A percentile compares a stretch with the other conserved stretches of the same genome.
Conservation (phyloP, 2,888 invertebrate species). For the Aspidapion aeneum region DNA sequence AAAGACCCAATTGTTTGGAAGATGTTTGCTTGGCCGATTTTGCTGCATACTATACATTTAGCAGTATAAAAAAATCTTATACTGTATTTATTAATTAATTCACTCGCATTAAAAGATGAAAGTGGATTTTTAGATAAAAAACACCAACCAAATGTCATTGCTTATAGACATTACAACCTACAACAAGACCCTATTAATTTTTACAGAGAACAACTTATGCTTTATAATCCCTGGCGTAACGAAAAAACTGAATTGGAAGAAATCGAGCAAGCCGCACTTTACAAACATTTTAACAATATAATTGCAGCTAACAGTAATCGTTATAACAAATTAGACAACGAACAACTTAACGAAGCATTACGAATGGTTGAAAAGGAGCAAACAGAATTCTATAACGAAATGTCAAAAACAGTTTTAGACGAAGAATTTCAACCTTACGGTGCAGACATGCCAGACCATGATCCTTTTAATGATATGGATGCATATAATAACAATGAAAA, state of each 20-base stretch:
- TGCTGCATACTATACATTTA: constrained; percentile 4
- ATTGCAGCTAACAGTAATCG: constrained; percentile 4
- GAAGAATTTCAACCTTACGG: not conserved
- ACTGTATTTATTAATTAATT: not conserved
- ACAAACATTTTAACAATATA: not conserved
- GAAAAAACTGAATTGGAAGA: constrained; percentile 12
- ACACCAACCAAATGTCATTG: constrained; percentile 3
- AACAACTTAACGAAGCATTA: constrained; percentile 12
- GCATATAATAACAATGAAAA: not conserved
- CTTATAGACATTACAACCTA: not conserved
- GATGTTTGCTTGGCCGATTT: constrained; percentile 12
- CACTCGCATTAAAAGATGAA: constrained; percentile 2
- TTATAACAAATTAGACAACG: constrained; percentile 7
- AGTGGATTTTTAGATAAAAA: not conserved
- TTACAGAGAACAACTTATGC: constrained; percentile 16
- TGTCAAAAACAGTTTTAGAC: not conserved
- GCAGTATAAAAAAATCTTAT: not conserved
- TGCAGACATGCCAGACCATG: not conserved
- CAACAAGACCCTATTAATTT: constrained; percentile 10
- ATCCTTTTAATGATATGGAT: constrained; percentile 1
- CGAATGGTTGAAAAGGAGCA: not conserved
- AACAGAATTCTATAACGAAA: not conserved
- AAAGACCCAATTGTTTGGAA: constrained; percentile 4
- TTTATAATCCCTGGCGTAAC: constrained; percentile 14
- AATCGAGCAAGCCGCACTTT: not conserved